Percentiles rank a stretch among this genome's conserved stretches.
These are phyloP conservation scores for Gambusia yucatana DNA, from an alignment of 2,797 vertebrate genomes.

Conservation along the genomic window DNA sequence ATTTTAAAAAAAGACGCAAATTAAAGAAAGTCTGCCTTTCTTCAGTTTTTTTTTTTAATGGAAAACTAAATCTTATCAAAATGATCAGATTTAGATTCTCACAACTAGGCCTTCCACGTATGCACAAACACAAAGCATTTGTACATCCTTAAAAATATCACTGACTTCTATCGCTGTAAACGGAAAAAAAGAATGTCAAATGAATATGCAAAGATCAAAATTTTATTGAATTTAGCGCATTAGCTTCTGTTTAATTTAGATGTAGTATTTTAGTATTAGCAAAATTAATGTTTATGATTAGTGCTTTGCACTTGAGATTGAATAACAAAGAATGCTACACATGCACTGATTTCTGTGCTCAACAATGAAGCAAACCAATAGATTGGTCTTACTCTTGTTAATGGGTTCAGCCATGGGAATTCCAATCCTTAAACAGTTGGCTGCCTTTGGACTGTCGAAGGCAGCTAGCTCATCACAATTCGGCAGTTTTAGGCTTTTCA, in stretches of 20 bases:
- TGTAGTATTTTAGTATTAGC: not conserved
- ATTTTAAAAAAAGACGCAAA: not conserved
- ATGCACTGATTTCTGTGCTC: not conserved
- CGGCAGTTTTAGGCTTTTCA: slow-evolving; percentile 94
- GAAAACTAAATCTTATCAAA: not conserved
- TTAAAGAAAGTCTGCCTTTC: not conserved
- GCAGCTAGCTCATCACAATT: slow-evolving; percentile 96
- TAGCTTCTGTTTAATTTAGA: not conserved
- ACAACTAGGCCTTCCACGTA: not conserved
- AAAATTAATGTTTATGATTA: not conserved
- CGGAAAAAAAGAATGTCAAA: not conserved
- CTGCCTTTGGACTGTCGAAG: slow-evolving; percentile 89
- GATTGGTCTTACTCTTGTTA: slow-evolving; percentile 89
- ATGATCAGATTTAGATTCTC: not conserved
- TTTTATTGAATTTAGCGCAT: not conserved
- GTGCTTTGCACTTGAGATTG: not conserved
- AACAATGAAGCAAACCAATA: not conserved
- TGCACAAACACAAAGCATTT: not conserved
- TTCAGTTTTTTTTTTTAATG: not conserved
- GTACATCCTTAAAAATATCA: not conserved
- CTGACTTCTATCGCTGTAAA: not conserved
- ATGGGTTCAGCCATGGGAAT: slow-evolving; percentile 97
- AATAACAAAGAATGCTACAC: not conserved
- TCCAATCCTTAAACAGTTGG: slow-evolving; percentile 94
- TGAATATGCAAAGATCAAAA: not conserved